phyloP scores from a whole-genome alignment of 1,140 invertebrate species.

The Gonioctena quinquepunctata region DNA sequence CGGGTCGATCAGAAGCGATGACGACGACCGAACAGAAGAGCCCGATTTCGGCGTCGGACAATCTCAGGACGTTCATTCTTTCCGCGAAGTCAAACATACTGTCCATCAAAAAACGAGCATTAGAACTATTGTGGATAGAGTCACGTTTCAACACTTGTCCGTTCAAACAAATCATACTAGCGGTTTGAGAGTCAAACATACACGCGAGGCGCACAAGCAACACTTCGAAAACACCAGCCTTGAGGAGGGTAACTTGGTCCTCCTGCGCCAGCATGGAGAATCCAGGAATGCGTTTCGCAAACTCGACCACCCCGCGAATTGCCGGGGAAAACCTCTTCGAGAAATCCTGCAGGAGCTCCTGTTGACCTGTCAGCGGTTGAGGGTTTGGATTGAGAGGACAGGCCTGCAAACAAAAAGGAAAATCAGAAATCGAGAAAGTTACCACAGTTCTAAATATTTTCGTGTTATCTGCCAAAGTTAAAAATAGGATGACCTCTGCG shows the following conservation, averaged over 20 bases:
- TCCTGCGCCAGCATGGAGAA: slow-evolving; percentile 93
- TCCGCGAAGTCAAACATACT: slow-evolving; percentile 98
- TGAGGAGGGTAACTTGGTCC: slow-evolving; percentile 95
- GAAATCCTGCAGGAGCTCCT: slow-evolving; percentile 83
- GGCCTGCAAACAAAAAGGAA: slow-evolving; percentile 73
- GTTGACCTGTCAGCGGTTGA: slow-evolving; percentile 75
- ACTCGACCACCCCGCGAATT: slow-evolving; percentile 95
- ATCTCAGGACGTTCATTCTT: slow-evolving; percentile 84
- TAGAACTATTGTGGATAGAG: slow-evolving; percentile 85
- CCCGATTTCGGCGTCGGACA: slow-evolving; percentile 91
- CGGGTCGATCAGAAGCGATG: slow-evolving; percentile 91
- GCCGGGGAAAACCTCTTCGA: slow-evolving; percentile 93
- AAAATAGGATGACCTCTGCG: slow-evolving; percentile 28
- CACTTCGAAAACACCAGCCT: slow-evolving; percentile 94
- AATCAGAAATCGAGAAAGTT: neutral
- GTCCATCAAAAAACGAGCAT: slow-evolving; percentile 92
- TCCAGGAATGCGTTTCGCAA: slow-evolving; percentile 95
- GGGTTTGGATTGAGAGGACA: slow-evolving; percentile 94
- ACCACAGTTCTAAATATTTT: slow-evolving; percentile 1
- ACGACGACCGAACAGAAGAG: slow-evolving; percentile 94
- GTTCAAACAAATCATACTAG: slow-evolving; percentile 91
- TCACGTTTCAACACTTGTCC: slow-evolving; percentile 89
- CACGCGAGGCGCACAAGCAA: slow-evolving; percentile 89
- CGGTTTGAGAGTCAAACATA: slow-evolving; percentile 89
- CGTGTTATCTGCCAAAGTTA: slow-evolving; percentile 22